phyloP scores from a whole-genome alignment of 2,113 vertebrate genomes.

The Laterallus jamaicensis region DNA sequence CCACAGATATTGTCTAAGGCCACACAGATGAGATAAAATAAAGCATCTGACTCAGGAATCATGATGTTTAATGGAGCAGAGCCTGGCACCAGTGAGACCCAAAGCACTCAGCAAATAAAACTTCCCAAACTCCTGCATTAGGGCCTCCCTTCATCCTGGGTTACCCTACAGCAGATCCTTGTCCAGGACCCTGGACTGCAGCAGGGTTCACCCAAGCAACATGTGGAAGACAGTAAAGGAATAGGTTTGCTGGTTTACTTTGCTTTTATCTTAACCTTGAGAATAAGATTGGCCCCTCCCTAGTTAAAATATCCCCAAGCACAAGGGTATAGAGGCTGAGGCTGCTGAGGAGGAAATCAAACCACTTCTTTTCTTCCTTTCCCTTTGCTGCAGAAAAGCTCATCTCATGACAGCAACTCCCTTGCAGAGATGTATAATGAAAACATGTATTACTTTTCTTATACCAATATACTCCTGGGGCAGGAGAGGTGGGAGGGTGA shows the following conservation, averaged over 20 bases:
- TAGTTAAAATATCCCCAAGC: neutral
- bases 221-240: neutral
- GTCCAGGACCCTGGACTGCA: neutral
- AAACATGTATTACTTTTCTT: neutral
- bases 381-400: neutral
- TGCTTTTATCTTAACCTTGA: constrained; percentile 3
- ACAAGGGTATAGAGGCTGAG: neutral
- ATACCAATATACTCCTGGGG: neutral
- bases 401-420: neutral
- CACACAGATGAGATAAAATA: neutral
- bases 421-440: neutral
- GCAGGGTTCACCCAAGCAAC: neutral
- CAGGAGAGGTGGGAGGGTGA: neutral
- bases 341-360: neutral
- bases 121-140: neutral
- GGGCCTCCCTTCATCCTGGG: neutral
- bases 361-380: neutral
- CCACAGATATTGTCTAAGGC: neutral
- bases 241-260: neutral
- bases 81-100: neutral
- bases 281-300: neutral
- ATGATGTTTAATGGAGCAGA: neutral
- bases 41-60: neutral
- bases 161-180: neutral
- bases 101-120: neutral